Base-by-base conservation (phyloP, 2,888 invertebrate species). In the Trisateles emortualis region DNA sequence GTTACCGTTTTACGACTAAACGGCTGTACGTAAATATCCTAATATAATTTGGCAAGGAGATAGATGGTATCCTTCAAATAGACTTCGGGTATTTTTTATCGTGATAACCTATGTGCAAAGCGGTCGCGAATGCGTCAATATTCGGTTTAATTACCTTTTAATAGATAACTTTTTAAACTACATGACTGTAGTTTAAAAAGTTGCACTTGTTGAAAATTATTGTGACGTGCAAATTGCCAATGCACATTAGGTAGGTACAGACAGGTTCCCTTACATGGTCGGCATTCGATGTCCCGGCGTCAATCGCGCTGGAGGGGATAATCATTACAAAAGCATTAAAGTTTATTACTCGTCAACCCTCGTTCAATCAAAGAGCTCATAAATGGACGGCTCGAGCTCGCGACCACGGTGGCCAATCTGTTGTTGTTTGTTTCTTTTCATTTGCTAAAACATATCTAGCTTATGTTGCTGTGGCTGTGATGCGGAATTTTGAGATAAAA, bases 381-480 rank as follows among this genome's bases (percentile, higher is more conserved):
- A 57, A 64, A 59, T 55, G 45, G 11, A 32, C 39, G 22, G 24
- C 14, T 24, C 3, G 39, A 55, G 32, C 51, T 35, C 40, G 26
- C 51, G 47, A 52, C 36, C 35, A 16, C 36, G 55, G 39, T 44
- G 50, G 51, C 42, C 52, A 53, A 51, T 52, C 33, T 36, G 9
- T 8, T 29, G 14, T 35, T 51, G 51, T 56, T 58, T 66, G 52
- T 66, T 60, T 69, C 55, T 64, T 60, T 65, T 56, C 52, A 59
- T 43, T 42, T 14, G 57, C 39, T 65, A 63, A 63, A 62, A 51
- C 43, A 57, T 58, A 32, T 29, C 60, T 36, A 56, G 8, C 1
- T 26, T 6, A 26, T 26, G 26, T 26, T 19, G 19, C 26, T 8
- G 8, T 6, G 26, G 3, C 26, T 8, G 26, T 26, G 5, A 22